phyloP scores from a whole-genome alignment of 2,113 vertebrate species.

The Carassius auratus region DNA sequence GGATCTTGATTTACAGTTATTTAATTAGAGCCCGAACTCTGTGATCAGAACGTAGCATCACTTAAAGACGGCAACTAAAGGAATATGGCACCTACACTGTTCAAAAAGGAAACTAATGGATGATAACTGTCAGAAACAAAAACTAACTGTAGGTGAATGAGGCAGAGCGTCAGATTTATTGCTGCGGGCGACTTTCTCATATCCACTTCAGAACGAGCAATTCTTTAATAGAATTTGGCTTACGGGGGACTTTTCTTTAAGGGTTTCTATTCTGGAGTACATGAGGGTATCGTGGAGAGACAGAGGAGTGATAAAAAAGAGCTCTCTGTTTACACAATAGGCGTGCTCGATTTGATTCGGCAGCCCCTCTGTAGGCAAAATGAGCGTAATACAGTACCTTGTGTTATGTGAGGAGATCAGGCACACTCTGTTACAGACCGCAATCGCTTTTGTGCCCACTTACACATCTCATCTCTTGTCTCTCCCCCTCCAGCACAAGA shows the following conservation, averaged over 20 bases:
- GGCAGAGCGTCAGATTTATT: conserved; percentile 15
- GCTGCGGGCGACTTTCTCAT: conserved; percentile 23
- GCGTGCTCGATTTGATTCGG: conserved; percentile 39
- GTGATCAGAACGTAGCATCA: conserved; percentile 13
- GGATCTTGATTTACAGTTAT: conserved; percentile 16
- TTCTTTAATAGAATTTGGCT: conserved; percentile 34
- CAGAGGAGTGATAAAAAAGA: conserved; percentile 19
- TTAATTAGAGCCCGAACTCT: conserved; percentile 26
- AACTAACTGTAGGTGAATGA: conserved; percentile 23
- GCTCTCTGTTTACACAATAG: conserved; percentile 40
- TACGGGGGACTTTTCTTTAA: conserved; percentile 37
- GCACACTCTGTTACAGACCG: conserved; percentile 25
- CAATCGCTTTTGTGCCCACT: conserved; percentile 46
- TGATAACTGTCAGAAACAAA: conserved; percentile 23
- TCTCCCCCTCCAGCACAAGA: conserved; percentile 56
- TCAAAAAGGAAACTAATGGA: conserved; percentile 36
- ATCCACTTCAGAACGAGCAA: conserved; percentile 20
- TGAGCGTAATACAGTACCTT: conserved; percentile 37
- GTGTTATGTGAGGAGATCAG: conserved; percentile 43
- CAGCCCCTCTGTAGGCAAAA: conserved; percentile 39
- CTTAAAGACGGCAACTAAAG: conserved; percentile 4
- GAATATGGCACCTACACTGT: not conserved
- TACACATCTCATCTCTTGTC: conserved; percentile 28
- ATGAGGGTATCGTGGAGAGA: not conserved
- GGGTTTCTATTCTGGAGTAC: conserved; percentile 35